A percentile compares a stretch with the other conserved stretches of the same genome.
phyloP scores from a whole-genome alignment of 2,113 vertebrate genomes.

The Nyctereutes procyonoides region DNA sequence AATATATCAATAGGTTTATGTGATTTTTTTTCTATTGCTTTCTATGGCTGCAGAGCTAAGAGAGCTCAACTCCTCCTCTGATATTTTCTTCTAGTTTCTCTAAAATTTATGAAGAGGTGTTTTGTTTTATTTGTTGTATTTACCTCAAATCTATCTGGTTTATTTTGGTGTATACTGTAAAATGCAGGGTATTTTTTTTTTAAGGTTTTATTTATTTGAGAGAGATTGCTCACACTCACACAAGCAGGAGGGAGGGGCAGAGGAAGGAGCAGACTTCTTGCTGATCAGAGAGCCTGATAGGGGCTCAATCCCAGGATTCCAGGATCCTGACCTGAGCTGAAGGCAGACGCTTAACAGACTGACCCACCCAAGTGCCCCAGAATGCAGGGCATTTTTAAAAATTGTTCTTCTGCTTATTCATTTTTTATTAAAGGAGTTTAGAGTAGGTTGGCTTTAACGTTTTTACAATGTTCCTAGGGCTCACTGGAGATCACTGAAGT shows the following conservation, averaged over 20 bases:
- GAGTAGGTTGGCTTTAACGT: not conserved
- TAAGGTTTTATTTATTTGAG: not conserved
- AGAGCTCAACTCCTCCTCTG: constrained; percentile 1
- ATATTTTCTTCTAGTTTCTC: constrained; percentile 22
- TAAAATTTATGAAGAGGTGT: not conserved
- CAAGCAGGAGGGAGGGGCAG: not conserved
- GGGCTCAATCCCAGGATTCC: not conserved
- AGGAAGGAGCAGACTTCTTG: not conserved
- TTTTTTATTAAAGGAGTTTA: constrained; percentile 57
- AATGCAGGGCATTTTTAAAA: not conserved
- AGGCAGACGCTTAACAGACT: not conserved
- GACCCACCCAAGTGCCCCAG: not conserved
- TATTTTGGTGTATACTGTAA: constrained; percentile 11
- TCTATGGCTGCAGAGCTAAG: not conserved
- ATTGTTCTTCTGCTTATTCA: not conserved
- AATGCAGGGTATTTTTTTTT: not conserved
- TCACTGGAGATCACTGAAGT: not conserved
- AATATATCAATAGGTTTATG: not conserved
- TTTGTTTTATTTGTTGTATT: constrained; percentile 10
- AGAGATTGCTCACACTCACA: not conserved
- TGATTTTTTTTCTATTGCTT: constrained; percentile 19
- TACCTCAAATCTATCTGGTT: constrained; percentile 7
- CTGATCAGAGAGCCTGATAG: not conserved
- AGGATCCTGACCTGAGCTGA: not conserved
- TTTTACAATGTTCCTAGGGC: not conserved